phyloP scores from a whole-genome alignment of 1,140 invertebrate species.

The Oppia nitens region DNA sequence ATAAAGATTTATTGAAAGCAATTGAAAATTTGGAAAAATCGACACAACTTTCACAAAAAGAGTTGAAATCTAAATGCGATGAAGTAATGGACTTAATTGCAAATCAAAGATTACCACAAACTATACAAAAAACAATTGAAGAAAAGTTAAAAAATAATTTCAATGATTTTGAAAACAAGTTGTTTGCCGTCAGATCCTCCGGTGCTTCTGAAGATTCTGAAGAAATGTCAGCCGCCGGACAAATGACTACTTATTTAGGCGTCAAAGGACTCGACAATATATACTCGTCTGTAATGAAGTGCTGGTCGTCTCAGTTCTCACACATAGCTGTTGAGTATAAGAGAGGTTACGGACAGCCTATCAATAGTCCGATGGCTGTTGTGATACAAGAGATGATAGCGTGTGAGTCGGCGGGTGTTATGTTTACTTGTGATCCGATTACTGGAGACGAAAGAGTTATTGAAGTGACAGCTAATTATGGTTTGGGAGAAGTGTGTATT shows the following conservation, averaged over 20 bases:
- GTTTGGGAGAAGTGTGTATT: constrained; percentile 52
- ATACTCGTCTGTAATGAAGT: constrained; percentile 40
- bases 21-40: neutral
- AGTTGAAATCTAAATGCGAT: neutral
- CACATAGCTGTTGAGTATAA: constrained; percentile 54
- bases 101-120: neutral
- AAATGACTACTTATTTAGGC: constrained; percentile 58
- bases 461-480: constrained; percentile 59
- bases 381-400: constrained; percentile 60
- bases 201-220: constrained; percentile 54
- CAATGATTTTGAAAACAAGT: neutral
- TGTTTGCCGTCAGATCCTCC: constrained; percentile 40
- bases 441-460: constrained; percentile 45
- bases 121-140: neutral
- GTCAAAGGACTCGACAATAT: constrained; percentile 35
- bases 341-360: constrained; percentile 43
- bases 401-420: constrained; percentile 50
- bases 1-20: neutral
- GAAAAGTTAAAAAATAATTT: neutral
- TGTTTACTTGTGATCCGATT: constrained; percentile 58
- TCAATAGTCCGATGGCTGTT: constrained; percentile 50
- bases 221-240: constrained; percentile 60
- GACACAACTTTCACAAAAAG: neutral
- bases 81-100: neutral
- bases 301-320: constrained; percentile 61